Base-by-base conservation (phyloP, 2,888 invertebrate species). In the Idaea aversata region DNA sequence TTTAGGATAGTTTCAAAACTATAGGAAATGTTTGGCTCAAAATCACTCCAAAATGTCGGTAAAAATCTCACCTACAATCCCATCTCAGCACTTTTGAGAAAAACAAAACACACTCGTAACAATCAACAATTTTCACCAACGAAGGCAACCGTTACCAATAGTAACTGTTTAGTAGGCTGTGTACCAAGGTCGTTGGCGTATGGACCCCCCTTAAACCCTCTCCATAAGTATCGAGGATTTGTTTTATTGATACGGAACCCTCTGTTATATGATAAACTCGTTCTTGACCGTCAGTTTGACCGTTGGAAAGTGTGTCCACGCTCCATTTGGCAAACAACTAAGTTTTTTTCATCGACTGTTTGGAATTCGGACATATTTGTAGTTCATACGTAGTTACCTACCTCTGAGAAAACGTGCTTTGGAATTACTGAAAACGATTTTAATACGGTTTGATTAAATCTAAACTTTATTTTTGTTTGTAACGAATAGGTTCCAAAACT, bases 311-410 rank as follows among this genome's bases (percentile, higher is more conserved):
- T 69, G 61, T 58, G 65, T 70, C 62, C 73, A 75, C 72, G 75
- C 75, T 75, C 75, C 72, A 75, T 74, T 75, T 72, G 74, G 61
- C 70, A 72, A 67, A 61, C 63, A 74, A 70, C 68, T 63, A 67
- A 65, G 0, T 58, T 58, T 58, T 58, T 58, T 7, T 58, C 3
- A 15, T 6, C 15, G 6, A 58, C 16, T 58, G 16, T 58, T 13
- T 58, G 15, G 15, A 58, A 58, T 15, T 58, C 58, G 15, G 15
- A 15, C 58, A 58, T 16, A 15, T 58, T 58, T 58, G 5, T 58
- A 15, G 3, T 57, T 57, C 15, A 15, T 57, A 25, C 25, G 25
- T 25, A 3, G 25, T 25, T 10, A 7, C 10, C 5, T 47, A 47
- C 47, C 47, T 47, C 47, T 47, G 47, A 47, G 47, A 7, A 47